Evolutionary conservation across 2,113 vertebrate species (phyloP).

Genomic region (Struthio camelus): DNA sequence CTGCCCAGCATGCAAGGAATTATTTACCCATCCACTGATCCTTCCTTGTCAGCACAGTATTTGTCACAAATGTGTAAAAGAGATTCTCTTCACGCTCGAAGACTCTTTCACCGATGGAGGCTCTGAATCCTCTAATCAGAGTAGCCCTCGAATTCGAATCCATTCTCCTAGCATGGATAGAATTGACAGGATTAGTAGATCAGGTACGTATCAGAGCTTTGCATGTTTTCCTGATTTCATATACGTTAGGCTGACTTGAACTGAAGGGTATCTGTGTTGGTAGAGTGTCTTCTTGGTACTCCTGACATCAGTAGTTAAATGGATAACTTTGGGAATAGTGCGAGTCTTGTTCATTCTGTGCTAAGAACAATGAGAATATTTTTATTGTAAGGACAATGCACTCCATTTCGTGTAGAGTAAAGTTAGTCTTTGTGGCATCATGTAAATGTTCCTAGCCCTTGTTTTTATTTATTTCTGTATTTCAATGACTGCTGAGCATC

Average conservation of each 20-base stretch:
- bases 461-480: not conserved
- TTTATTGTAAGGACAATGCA: not conserved
- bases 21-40: conserved; percentile 95
- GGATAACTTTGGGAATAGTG: not conserved
- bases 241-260: not conserved
- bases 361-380: not conserved
- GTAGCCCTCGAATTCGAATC: conserved; percentile 88
- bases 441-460: not conserved
- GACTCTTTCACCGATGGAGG: conserved; percentile 88
- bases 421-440: not conserved
- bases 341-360: not conserved
- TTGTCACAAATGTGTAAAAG: conserved; percentile 95
- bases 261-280: not conserved
- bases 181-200: conserved; percentile 89
- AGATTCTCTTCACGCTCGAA: conserved; percentile 88
- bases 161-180: conserved; percentile 90
- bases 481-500: not conserved
- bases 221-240: not conserved
- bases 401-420: not conserved
- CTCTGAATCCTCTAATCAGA: conserved; percentile 90
- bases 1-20: conserved; percentile 95
- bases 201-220: conserved; percentile 83
- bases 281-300: conserved; percentile 1
- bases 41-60: conserved; percentile 97
- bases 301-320: not conserved